Conservation (phyloP, 2,113 vertebrate genomes). For the Sorex fumeus region DNA sequence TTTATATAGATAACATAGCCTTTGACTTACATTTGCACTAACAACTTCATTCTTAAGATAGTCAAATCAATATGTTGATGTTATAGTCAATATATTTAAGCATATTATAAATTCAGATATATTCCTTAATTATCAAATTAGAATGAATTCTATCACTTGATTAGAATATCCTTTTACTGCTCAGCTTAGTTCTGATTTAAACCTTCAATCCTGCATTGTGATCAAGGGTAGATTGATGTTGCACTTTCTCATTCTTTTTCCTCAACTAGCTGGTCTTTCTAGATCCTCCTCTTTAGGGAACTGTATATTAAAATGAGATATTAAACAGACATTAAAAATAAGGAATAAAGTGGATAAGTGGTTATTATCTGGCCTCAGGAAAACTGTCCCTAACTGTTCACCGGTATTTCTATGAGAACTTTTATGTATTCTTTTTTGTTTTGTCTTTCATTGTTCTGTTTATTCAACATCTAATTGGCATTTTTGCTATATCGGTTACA, state of each 20-base stretch:
- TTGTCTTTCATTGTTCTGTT: too few species aligned
- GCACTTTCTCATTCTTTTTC: neutral
- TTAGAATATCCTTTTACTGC: neutral
- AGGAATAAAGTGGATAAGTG: neutral
- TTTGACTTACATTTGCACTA: neutral
- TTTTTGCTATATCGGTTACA: too few species aligned
- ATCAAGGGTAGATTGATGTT: neutral
- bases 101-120: too few species aligned
- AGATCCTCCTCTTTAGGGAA: neutral
- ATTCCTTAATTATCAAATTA: neutral
- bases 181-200: neutral
- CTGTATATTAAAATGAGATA: neutral
- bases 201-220: neutral
- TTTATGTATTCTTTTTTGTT: neutral
- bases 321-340: neutral
- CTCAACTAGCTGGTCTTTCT: neutral
- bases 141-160: neutral
- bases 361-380: neutral
- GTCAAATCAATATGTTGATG: neutral
- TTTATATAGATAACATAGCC: neutral
- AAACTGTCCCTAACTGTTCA: neutral
- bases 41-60: neutral
- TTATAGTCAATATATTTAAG: neutral
- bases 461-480: too few species aligned
- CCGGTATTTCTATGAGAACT: neutral